Evolutionary conservation across 2,113 vertebrate genomes (phyloP).

Genomic region (Microcebus ravelobensis): DNA sequence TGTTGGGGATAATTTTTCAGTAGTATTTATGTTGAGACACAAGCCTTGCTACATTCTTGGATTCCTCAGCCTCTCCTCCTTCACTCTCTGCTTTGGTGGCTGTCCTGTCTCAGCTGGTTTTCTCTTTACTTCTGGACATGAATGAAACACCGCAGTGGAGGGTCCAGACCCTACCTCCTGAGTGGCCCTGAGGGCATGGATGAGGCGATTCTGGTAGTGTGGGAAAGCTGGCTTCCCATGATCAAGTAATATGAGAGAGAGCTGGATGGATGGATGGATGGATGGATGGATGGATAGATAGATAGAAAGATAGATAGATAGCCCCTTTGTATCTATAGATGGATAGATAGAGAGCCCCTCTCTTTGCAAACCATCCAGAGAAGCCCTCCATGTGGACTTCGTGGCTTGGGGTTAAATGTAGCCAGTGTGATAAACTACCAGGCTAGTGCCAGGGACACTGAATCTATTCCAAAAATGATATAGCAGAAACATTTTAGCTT

Average conservation of each 20-base stretch:
- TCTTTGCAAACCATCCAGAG: not conserved
- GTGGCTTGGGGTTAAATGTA: not conserved
- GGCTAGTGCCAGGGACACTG: not conserved
- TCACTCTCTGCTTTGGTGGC: not conserved
- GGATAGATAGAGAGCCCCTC: too few species aligned
- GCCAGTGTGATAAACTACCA: not conserved
- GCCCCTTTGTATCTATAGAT: too few species aligned
- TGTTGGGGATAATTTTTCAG: not conserved
- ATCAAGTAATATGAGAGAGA: too few species aligned
- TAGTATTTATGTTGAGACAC: not conserved
- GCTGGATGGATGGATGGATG: too few species aligned
- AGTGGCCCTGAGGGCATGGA: not conserved
- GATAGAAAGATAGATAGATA: too few species aligned
- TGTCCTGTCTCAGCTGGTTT: not conserved
- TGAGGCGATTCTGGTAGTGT: too few species aligned
- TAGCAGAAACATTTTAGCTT: not conserved
- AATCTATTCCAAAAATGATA: not conserved
- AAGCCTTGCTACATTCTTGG: not conserved
- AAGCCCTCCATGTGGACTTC: not conserved
- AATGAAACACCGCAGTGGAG: not conserved
- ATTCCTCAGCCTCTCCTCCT: not conserved
- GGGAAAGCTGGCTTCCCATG: not conserved
- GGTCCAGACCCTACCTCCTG: not conserved
- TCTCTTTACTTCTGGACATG: not conserved
- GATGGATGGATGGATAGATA: too few species aligned